Conservation (phyloP, 2,888 invertebrate genomes). For the Orgyia antiqua region DNA sequence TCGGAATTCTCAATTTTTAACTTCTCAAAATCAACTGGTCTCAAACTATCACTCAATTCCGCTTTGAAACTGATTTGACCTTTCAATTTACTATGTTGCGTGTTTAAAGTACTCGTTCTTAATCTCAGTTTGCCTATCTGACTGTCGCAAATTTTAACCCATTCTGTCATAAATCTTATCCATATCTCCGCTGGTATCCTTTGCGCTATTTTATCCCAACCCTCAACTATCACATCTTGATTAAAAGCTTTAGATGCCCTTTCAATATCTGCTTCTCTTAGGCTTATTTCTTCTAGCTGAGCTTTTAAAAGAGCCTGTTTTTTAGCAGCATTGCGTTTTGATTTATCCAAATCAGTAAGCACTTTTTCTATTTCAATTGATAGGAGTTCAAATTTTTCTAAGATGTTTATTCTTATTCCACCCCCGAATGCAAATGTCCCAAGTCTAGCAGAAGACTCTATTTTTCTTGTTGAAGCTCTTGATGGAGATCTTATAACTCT, state of each 20-base stretch:
- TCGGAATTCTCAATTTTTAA: slow-evolving; percentile 79
- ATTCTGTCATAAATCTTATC: slow-evolving; percentile 79
- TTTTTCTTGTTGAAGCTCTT: slow-evolving; percentile 42
- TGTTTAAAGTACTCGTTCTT: slow-evolving; percentile 74
- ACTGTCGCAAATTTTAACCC: slow-evolving; percentile 74
- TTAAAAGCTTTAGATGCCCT: slow-evolving; percentile 70
- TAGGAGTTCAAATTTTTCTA: slow-evolving; percentile 71
- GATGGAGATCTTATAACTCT: slow-evolving; percentile 41
- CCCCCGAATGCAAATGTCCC: slow-evolving; percentile 49
- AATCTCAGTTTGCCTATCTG: slow-evolving; percentile 79
- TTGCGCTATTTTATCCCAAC: slow-evolving; percentile 78
- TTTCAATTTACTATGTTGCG: slow-evolving; percentile 72
- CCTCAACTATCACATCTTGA: slow-evolving; percentile 67
- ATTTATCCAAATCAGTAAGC: slow-evolving; percentile 40
- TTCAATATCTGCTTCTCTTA: slow-evolving; percentile 67
- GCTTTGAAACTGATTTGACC: slow-evolving; percentile 73
- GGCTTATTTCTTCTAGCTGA: slow-evolving; percentile 75
- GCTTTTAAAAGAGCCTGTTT: slow-evolving; percentile 63
- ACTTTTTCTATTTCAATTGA: slow-evolving; percentile 69
- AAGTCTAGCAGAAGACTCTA: slow-evolving; percentile 52
- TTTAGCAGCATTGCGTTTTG: slow-evolving; percentile 44
- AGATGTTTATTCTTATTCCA: slow-evolving; percentile 66
- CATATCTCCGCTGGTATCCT: slow-evolving; percentile 80
- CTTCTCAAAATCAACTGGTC: slow-evolving; percentile 81
- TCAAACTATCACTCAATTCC: slow-evolving; percentile 77